Percentiles rank a stretch among this genome's conserved stretches.
phyloP scores from a whole-genome alignment of 64 coral and sea anemone species.

The Catalaphyllia jardinei region DNA sequence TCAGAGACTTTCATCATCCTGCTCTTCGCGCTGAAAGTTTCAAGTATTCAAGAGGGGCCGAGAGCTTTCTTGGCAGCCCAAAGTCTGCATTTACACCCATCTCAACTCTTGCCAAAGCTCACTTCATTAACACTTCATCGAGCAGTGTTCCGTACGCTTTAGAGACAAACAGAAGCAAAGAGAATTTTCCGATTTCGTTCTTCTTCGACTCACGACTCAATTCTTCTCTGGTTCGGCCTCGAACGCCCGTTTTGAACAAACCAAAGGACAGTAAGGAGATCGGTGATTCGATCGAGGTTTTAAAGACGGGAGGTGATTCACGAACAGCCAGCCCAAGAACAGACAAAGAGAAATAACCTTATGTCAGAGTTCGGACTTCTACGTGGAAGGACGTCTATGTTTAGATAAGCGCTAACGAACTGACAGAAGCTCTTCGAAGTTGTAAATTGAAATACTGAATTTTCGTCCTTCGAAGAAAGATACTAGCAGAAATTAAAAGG shows the following conservation, averaged over 20 bases:
- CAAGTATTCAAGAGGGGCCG: slow-evolving; percentile 31
- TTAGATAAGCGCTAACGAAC: slow-evolving; percentile 16
- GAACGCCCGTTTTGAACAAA: background rate
- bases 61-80: slow-evolving; percentile 37
- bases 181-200: slow-evolving; percentile 53
- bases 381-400: background rate
- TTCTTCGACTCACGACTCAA: slow-evolving; percentile 47
- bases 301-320: background rate
- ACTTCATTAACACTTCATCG: slow-evolving; percentile 31
- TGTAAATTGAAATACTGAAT: background rate
- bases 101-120: slow-evolving; percentile 48
- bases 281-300: background rate
- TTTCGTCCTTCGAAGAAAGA: background rate
- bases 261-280: background rate
- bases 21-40: slow-evolving; percentile 51
- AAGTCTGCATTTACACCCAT: slow-evolving; percentile 69
- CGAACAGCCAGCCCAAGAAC: slow-evolving; percentile 8
- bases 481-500: background rate
- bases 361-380: background rate
- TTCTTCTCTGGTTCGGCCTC: background rate
- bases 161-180: slow-evolving; percentile 50
- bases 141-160: slow-evolving; percentile 42
- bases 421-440: slow-evolving; percentile 1
- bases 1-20: slow-evolving; percentile 50
- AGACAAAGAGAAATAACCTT: slow-evolving; percentile 22